Conservation (phyloP, 2,113 vertebrate genomes). For the Panthera leo region DNA sequence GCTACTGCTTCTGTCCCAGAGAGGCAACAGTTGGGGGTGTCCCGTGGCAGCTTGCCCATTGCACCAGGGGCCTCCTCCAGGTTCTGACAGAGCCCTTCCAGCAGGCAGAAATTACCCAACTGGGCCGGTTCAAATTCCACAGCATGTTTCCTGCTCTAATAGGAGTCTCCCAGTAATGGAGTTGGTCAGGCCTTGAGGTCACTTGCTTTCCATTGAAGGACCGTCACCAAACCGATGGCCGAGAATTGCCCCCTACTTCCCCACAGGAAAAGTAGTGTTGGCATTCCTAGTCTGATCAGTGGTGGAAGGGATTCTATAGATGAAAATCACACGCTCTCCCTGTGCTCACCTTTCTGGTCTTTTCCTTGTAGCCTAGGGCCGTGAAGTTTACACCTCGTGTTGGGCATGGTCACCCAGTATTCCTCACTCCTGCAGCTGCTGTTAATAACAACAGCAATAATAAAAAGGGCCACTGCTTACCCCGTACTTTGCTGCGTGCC, state of each 20-base stretch:
- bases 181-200: background rate
- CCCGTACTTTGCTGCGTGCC: background rate
- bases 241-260: background rate
- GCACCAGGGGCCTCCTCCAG: background rate
- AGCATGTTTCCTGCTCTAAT: background rate
- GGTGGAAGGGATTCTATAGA: background rate
- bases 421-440: background rate
- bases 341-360: background rate
- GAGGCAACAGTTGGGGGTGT: background rate
- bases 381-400: background rate
- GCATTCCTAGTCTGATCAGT: background rate
- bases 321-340: background rate
- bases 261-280: background rate
- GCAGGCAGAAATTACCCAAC: background rate
- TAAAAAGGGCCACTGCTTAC: background rate
- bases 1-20: background rate
- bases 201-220: background rate
- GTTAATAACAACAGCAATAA: background rate
- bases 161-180: background rate
- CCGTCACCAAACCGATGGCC: background rate
- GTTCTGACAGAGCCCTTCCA: background rate
- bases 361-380: background rate
- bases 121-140: background rate
- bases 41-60: background rate
- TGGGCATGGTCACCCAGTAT: background rate